Percentiles rank a stretch among this genome's conserved stretches.
Conservation (phyloP, 2,888 invertebrate genomes). For the Amblyteles armatorius region DNA sequence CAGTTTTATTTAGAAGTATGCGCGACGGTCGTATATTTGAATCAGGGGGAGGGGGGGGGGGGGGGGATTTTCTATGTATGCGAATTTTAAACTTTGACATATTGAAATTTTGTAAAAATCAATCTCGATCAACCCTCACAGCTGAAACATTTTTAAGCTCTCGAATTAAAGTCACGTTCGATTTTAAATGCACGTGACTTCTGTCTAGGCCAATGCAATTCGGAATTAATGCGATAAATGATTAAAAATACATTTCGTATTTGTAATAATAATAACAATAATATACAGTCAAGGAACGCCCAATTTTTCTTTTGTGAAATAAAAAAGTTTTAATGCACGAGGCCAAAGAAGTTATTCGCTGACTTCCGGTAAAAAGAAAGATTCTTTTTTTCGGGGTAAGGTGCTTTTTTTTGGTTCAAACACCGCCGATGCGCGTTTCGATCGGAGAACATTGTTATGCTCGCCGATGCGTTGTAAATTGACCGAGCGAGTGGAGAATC, state of each 20-base stretch:
- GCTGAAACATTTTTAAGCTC: not conserved
- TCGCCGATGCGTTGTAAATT: conserved; percentile 28
- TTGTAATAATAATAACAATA: not conserved
- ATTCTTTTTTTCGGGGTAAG: conserved; percentile 33
- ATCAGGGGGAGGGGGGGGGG: not conserved
- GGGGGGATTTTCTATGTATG: not conserved
- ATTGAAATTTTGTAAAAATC: not conserved
- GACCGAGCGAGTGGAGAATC: conserved; percentile 49
- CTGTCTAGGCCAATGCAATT: not conserved
- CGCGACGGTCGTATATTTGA: not conserved
- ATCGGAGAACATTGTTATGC: conserved; percentile 15
- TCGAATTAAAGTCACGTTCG: not conserved
- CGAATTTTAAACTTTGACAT: not conserved
- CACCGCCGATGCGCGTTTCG: conserved; percentile 38
- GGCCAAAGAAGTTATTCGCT: not conserved
- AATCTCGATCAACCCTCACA: not conserved
- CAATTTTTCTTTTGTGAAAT: not conserved
- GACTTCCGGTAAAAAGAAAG: not conserved
- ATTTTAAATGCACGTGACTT: not conserved
- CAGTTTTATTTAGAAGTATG: not conserved
- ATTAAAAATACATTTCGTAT: not conserved
- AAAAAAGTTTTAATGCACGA: not conserved
- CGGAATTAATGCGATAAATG: not conserved
- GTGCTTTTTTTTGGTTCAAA: conserved; percentile 49
- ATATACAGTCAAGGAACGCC: not conserved